These are phyloP conservation scores for Halocaridina rubra DNA, from an alignment of 2,888 invertebrate genomes.

Conservation along the genomic window DNA sequence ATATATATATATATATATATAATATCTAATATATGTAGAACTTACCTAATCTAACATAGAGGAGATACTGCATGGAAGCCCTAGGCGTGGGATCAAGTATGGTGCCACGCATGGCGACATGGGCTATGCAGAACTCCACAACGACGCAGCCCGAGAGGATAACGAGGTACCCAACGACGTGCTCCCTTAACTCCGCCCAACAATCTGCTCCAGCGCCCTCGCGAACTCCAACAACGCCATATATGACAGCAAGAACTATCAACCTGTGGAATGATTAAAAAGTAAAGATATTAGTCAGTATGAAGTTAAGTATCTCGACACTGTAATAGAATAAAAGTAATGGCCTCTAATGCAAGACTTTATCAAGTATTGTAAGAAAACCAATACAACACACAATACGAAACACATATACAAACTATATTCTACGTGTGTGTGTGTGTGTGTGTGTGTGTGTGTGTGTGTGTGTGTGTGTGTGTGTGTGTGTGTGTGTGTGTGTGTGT, in stretches of 20 bases:
- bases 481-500: too few species aligned
- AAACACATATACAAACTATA: too few species aligned
- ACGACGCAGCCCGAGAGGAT: constrained; percentile 73
- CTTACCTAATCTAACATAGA: constrained; percentile 82
- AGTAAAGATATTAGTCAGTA: too few species aligned
- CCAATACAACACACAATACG: too few species aligned
- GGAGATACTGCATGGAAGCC: constrained; percentile 81
- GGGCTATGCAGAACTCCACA: constrained; percentile 79
- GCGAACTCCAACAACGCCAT: constrained; percentile 71
- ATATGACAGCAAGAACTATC: constrained; percentile 73
- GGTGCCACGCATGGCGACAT: constrained; percentile 82
- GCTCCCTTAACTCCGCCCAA: constrained; percentile 72
- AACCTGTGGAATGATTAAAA: constrained; percentile 72
- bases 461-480: too few species aligned
- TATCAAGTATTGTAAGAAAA: too few species aligned
- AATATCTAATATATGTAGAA: constrained; percentile 32
- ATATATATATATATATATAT: constrained; percentile 26
- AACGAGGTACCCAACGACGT: constrained; percentile 75
- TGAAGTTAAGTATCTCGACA: too few species aligned
- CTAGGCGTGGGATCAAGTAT: constrained; percentile 82
- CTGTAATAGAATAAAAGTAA: too few species aligned
- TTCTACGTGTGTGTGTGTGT: too few species aligned
- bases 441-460: too few species aligned
- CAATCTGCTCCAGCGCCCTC: constrained; percentile 69
- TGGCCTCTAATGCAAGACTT: too few species aligned